Percentiles rank a stretch among this genome's conserved stretches.
phyloP scores from a whole-genome alignment of 2,888 invertebrate genomes.

The Ischnura elegans region DNA sequence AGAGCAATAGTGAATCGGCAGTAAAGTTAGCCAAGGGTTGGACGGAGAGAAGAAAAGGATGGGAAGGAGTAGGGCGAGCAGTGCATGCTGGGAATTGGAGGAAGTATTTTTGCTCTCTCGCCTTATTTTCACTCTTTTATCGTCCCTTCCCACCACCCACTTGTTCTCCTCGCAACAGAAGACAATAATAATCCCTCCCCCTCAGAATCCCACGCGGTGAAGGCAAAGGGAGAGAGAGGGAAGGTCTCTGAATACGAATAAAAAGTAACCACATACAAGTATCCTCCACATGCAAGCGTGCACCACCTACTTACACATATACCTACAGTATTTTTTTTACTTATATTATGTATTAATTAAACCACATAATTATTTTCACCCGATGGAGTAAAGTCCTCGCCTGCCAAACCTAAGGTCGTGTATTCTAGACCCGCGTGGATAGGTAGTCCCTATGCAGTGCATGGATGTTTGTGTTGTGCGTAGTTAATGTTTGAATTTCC shows the following conservation, averaged over 20 bases:
- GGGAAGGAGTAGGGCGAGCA: not conserved
- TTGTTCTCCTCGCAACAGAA: not conserved
- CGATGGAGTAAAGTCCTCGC: too few relatives aligned
- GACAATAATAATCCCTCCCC: not conserved
- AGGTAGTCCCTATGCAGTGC: too few relatives aligned
- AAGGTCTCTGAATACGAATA: not conserved
- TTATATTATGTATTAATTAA: too few relatives aligned
- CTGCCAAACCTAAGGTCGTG: too few relatives aligned
- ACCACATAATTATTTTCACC: too few relatives aligned
- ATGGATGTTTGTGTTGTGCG: too few relatives aligned
- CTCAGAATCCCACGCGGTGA: too few relatives aligned
- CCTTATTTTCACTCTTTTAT: conserved; percentile 18
- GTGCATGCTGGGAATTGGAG: not conserved
- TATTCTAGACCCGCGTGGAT: too few relatives aligned
- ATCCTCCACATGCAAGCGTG: too few relatives aligned
- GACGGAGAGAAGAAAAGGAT: not conserved
- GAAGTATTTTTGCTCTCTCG: not conserved
- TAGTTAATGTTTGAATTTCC: too few relatives aligned
- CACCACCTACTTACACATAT: too few relatives aligned
- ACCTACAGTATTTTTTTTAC: too few relatives aligned
- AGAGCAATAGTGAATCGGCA: not conserved
- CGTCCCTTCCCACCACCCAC: not conserved
- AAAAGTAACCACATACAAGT: not conserved
- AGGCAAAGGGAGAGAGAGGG: not conserved
- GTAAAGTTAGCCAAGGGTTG: not conserved